Base-by-base conservation (phyloP, 2,797 vertebrate species). In the Sebastes taczanowskii region DNA sequence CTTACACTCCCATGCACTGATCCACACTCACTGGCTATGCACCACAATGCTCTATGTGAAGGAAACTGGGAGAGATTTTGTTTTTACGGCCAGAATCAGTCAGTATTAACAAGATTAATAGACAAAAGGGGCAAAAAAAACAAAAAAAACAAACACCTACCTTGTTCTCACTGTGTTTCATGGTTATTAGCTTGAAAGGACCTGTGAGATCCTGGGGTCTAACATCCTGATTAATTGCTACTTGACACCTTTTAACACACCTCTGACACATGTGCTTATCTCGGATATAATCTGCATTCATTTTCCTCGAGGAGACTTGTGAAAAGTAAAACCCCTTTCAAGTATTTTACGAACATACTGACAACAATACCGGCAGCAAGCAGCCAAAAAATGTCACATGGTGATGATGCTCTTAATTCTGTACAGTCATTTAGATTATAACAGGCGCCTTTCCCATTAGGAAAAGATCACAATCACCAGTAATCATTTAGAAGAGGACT, bases 221-320 rank as follows among this genome's bases (percentile, higher is more conserved):
- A 87, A 81, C 67, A 83, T 84, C 61, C 69, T 74, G 75, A 84
- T 83, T 84, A 89, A 88, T 86, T 90, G 25, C 82, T 79, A 78
- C 81, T 91, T 92, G 77, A 93, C 83, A 91, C 82, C 65, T 86
- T 87, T 84, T 68, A 80, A 91, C 71, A 88, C 77, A 74, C 65
- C 71, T 81, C 63, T 87, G 94, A 92, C 88, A 91, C 92, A 91
- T 90, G 88, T 91, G 84, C 69, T 80, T 88, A 91, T 96, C 92
- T 93, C 92, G 94, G 94, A 93, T 91, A 94, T 94, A 94, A 96
- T 96, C 94, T 94, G 91, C 91, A 90, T 92, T 90, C 88, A 95
- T 95, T 88, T 95, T 87, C 93, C 86, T 92, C 88, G 92, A 93
- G 55, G 64, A 79, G 64, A 86, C 91, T 92, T 74, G 18, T 49